Conservation (phyloP, 2,888 invertebrate genomes). For the Minunthozetes semirufus region DNA sequence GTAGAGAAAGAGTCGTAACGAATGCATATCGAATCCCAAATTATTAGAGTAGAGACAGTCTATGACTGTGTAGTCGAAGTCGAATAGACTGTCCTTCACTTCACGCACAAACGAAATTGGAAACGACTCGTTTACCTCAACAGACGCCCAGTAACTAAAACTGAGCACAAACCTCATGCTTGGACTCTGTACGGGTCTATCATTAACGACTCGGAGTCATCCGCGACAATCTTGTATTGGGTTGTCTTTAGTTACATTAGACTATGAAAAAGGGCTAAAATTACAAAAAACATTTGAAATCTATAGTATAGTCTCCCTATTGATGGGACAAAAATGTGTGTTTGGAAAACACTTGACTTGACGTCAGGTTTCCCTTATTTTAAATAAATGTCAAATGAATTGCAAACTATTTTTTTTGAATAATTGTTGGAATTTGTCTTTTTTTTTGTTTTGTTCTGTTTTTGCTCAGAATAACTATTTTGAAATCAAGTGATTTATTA, state of each 20-base stretch:
- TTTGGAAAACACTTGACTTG: neutral
- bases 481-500: neutral
- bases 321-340: neutral
- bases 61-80: neutral
- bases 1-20: neutral
- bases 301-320: no score
- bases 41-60: neutral
- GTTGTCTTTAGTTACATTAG: neutral
- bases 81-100: constrained; percentile 16
- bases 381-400: neutral
- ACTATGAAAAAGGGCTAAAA: constrained; percentile 9
- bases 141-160: constrained; percentile 24
- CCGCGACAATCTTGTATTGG: neutral
- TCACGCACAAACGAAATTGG: constrained; percentile 28
- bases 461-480: neutral
- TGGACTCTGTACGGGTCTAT: constrained; percentile 7
- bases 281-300: constrained; percentile 19
- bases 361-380: neutral
- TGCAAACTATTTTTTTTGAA: neutral
- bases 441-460: neutral
- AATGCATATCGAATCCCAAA: neutral
- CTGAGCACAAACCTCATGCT: neutral
- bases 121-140: constrained; percentile 25
- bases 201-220: neutral
- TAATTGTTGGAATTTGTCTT: neutral